Base-by-base conservation (phyloP, 2,797 vertebrate genomes). In the Gallinago nigripennis region DNA sequence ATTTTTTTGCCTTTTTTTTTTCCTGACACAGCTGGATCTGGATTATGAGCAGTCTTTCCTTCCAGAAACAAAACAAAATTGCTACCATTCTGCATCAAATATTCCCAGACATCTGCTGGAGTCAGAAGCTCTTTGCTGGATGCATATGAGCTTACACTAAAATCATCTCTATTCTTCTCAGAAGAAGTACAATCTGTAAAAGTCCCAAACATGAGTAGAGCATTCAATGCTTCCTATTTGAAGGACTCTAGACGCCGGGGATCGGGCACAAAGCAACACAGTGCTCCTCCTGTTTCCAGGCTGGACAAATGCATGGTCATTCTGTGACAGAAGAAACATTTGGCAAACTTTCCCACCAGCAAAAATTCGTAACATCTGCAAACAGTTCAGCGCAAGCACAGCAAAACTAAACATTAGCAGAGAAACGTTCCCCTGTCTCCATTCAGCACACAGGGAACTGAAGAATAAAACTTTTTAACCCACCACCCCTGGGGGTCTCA, bases 1-100 rank as follows among this genome's bases (percentile, higher is more conserved):
- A 75, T 57, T 70, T 88, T 48, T 51, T 81, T 21, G 23, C 24
- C 8, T 54, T 82, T 94, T 66, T 88, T 51, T 81, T 27, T 24
- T 11, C 43, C 90, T 78, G 92, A 78, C 88, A 89, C 88, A 95
- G 88, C 93, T 96, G 93, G 79, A 91, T 92, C 39, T 75, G 78
- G 78, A 95, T 89, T 93, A 81, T 53, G 78, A 83, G 33, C 92
- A 93, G 92, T 43, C 86, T 79, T 76, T 92, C 92, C 86, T 91
- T 91, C 75, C 75, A 94, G 71, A 95, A 94, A 97, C 92, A 94
- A 96, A 96, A 88, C 75, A 88, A 93, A 96, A 96, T 82, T 93
- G 93, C 93, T 89, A 77, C 82, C 78, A 91, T 84, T 96, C 83
- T 94, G 91, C 78, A 92, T 68, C 71, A 89, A 93, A 89, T 85